Percentiles rank a stretch among this genome's conserved stretches.
phyloP scores from a whole-genome alignment of 1,140 invertebrate species.

The Dendrolimus kikuchii region DNA sequence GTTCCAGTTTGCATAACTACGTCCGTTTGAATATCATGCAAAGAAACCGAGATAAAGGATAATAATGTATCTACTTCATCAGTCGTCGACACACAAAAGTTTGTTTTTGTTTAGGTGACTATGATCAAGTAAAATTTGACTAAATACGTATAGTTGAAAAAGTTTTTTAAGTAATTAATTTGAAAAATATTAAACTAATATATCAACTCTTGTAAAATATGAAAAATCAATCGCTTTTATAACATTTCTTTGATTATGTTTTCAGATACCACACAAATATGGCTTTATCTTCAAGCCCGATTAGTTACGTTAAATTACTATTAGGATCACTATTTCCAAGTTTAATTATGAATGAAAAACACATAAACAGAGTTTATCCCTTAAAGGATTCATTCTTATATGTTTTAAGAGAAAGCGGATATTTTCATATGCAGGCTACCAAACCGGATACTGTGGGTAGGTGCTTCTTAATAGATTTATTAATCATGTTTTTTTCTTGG shows the following conservation, averaged over 20 bases:
- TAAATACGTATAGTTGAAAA: no score
- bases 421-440: conserved; percentile 89
- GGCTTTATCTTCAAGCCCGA: conserved; percentile 56
- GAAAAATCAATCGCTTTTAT: neutral
- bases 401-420: conserved; percentile 82
- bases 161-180: no score
- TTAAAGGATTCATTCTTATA: conserved; percentile 59
- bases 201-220: no score
- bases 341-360: conserved; percentile 70
- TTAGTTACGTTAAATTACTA: conserved; percentile 66
- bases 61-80: no score
- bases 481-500: no score
- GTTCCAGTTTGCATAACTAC: no score
- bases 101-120: no score
- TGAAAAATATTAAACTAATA: no score
- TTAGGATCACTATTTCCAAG: conserved; percentile 65
- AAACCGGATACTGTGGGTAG: conserved; percentile 93
- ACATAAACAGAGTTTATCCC: conserved; percentile 76
- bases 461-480: conserved; percentile 6
- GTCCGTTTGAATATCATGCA: no score
- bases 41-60: no score
- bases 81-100: no score
- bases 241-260: neutral
- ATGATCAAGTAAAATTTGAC: no score
- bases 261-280: conserved; percentile 78